Conservation (phyloP, 2,888 invertebrate genomes). For the Gnatocerus cornutus region DNA sequence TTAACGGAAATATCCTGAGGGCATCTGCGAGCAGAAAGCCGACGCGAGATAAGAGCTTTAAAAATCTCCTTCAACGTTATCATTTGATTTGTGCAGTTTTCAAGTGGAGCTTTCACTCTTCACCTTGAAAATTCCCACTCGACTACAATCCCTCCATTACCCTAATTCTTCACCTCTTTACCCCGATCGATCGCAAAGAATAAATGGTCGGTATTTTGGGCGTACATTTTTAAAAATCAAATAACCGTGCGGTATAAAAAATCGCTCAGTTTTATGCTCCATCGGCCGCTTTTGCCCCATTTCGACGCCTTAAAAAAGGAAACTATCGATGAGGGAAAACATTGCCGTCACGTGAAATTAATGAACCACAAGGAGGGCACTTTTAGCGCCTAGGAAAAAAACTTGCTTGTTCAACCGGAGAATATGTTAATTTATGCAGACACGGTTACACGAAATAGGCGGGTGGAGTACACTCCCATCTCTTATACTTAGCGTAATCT, state of each 20-base stretch:
- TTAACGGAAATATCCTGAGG: conserved; percentile 21
- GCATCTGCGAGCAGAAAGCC: conserved; percentile 24
- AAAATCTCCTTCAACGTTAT: conserved; percentile 25
- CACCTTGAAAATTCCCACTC: conserved; percentile 24
- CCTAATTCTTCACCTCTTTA: conserved; percentile 23
- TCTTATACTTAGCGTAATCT: conserved; percentile 49
- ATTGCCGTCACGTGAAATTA: conserved; percentile 18
- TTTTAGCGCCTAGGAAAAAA: conserved; percentile 35
- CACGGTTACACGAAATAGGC: conserved; percentile 56
- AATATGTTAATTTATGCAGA: conserved; percentile 57
- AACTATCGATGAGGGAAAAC: conserved; percentile 12
- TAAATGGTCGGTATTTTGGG: conserved; percentile 7
- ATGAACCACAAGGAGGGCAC: conserved; percentile 11
- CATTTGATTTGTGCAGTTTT: conserved; percentile 41
- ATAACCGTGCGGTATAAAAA: conserved; percentile 26
- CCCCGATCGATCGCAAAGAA: conserved; percentile 11
- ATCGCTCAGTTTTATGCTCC: conserved; percentile 21
- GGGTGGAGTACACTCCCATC: conserved; percentile 49
- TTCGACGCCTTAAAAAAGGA: conserved; percentile 13
- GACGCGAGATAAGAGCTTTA: conserved; percentile 27
- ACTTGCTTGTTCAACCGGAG: conserved; percentile 38
- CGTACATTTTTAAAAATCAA: conserved; percentile 30
- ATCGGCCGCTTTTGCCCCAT: conserved; percentile 7
- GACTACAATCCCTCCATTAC: conserved; percentile 13
- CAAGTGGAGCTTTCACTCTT: background rate